Conservation (phyloP, 2,797 vertebrate species). For the Intellagama lesueurii region DNA sequence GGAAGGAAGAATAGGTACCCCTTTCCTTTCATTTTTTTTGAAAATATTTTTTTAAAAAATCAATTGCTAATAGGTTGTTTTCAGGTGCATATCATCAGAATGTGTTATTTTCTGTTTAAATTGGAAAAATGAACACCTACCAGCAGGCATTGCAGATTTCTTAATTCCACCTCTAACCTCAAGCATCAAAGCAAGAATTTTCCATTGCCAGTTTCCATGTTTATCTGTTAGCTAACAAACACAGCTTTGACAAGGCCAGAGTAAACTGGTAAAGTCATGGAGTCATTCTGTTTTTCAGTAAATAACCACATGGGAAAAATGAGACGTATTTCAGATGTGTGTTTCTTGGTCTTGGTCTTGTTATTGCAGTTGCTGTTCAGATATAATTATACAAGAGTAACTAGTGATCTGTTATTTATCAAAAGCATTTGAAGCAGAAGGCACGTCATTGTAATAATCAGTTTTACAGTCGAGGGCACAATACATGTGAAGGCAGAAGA, state of each 20-base stretch:
- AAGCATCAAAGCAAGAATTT: neutral
- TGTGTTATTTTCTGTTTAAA: slow-evolving; percentile 16
- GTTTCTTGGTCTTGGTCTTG: neutral
- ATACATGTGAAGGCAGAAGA: neutral
- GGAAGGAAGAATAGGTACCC: too few species aligned
- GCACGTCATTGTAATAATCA: slow-evolving; percentile 27
- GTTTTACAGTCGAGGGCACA: slow-evolving; percentile 23
- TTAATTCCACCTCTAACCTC: slow-evolving; percentile 12
- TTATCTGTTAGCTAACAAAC: neutral
- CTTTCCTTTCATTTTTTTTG: fast-evolving
- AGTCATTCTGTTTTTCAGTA: slow-evolving; percentile 35
- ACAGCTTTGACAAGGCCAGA: neutral
- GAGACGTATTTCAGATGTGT: neutral
- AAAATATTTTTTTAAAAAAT: neutral
- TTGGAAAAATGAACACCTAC: slow-evolving; percentile 12
- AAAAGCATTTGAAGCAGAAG: neutral
- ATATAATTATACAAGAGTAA: neutral
- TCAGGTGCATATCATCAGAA: slow-evolving; percentile 12
- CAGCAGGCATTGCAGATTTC: neutral
- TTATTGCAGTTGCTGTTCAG: neutral
- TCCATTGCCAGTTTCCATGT: neutral
- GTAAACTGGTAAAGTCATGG: neutral
- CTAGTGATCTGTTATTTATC: neutral
- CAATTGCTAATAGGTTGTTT: slow-evolving; percentile 19
- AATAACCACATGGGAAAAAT: neutral